Evolutionary conservation across 2,797 vertebrate species (phyloP).

Genomic region (Valencia hispanica): DNA sequence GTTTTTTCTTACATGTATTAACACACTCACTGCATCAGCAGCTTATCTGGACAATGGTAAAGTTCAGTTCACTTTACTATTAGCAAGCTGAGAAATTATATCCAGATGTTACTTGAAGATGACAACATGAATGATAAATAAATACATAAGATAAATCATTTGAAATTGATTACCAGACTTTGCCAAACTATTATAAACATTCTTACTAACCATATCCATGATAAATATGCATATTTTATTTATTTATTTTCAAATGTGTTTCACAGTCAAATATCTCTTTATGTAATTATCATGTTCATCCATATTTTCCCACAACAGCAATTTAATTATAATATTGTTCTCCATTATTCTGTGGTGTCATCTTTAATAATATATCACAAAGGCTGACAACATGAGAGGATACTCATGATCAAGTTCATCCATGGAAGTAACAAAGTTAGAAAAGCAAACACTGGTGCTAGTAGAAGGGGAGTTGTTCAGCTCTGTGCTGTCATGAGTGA

Average conservation of each 20-base stretch:
- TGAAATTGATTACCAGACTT: not conserved
- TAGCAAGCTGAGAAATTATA: not conserved
- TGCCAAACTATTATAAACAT: not conserved
- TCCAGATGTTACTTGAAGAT: not conserved
- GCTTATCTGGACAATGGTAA: too few relatives aligned
- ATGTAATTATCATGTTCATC: not conserved
- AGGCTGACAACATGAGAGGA: not conserved
- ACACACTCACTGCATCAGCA: not conserved
- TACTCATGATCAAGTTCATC: not conserved
- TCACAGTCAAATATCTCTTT: not conserved
- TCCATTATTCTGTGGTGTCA: not conserved
- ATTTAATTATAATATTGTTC: not conserved
- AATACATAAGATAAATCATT: not conserved
- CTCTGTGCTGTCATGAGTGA: not conserved
- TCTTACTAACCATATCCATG: not conserved
- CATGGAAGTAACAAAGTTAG: not conserved
- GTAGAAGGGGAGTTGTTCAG: not conserved
- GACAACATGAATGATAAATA: not conserved
- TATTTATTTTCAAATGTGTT: not conserved
- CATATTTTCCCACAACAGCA: not conserved
- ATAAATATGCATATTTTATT: not conserved
- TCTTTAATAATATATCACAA: not conserved
- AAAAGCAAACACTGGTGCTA: not conserved
- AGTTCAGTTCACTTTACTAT: not conserved
- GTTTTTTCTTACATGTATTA: not conserved